These are phyloP conservation scores for Sipha maydis DNA, from an alignment of 2,888 invertebrate species.

Conservation along the genomic window DNA sequence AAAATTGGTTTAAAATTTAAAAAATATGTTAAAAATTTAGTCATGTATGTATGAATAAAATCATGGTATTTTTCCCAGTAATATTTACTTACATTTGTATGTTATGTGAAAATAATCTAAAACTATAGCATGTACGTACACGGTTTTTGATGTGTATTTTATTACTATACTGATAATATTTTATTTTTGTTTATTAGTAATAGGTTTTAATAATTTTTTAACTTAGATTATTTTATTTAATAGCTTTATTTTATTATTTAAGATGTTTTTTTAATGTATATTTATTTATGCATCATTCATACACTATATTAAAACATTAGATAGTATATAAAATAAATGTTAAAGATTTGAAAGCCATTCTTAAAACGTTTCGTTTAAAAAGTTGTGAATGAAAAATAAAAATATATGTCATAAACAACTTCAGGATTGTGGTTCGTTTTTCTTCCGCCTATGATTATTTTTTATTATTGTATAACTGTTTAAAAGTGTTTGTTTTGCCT, in stretches of 20 bases:
- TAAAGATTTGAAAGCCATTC: not conserved
- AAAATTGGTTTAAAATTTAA: too few species aligned
- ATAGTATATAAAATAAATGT: not conserved
- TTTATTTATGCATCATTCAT: too few species aligned
- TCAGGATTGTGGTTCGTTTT: constrained; percentile 6
- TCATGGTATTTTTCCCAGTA: constrained; percentile 2
- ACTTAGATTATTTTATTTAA: not conserved
- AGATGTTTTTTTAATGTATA: not conserved
- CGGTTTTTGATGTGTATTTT: not conserved
- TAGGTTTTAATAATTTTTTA: not conserved
- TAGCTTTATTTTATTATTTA: not conserved
- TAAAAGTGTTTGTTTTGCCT: constrained; percentile 21
- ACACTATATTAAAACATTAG: too few species aligned
- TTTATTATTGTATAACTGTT: constrained; percentile 39
- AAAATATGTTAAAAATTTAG: too few species aligned
- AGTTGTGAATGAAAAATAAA: constrained; percentile 14
- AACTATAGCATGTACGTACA: not conserved
- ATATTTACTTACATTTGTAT: not conserved
- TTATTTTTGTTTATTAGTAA: not conserved
- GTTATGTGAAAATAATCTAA: constrained; percentile 3
- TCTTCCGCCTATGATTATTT: constrained; percentile 8
- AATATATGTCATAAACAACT: constrained; percentile 19
- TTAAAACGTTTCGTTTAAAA: not conserved
- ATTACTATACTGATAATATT: not conserved
- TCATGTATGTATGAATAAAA: not conserved